Evolutionary conservation across 2,113 vertebrate genomes (phyloP), one percentile per base, ranked within the genome.

Genomic region (Rhinichthys klamathensis): DNA sequence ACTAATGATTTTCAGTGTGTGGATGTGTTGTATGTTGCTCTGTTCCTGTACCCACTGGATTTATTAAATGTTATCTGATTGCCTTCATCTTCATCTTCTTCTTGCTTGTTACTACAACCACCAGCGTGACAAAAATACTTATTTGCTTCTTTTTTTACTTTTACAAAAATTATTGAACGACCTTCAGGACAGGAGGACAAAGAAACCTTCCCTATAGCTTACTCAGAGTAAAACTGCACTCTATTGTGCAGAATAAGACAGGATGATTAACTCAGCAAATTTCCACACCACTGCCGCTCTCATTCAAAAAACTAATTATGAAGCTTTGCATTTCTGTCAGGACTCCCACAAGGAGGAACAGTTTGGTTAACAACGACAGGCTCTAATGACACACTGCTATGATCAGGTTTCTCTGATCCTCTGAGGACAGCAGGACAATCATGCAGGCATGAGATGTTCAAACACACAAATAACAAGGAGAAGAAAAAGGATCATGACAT

Each of bases 281-380:
- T 92, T 89, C 83, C 86, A 70, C 75, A 70, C 84, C 90, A 87
- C 84, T 84, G 85, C 92, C 91, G 85, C 87, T 69, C 85, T 89
- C 91, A 91, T 93, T 93, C 92, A 80, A 74, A 41, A 32, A 32
- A 87, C 85, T 90, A 89, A 93, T 91, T 90, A 93, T 90, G 89
- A 88, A 86, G 80, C 91, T 85, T 81, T 85, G 75, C 84, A 88
- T 85, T 90, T 88, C 84, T 86, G 90, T 88, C 88, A 86, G 51
- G 72, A 80, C 84, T 32, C 11, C 83, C 67, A 61, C 86, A 85
- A 81, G 0, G 38, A 46, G 84, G 90, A 92, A 93, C 91, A 90
- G 91, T 92, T 27, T 54, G 46, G 41, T 73, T 46, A 46, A 44
- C 78, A 44, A 87, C 44, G 70, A 87, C 69, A 77, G 58, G 85